phyloP scores from a whole-genome alignment of 2,888 invertebrate species.

The Hoplodrina blanda region DNA sequence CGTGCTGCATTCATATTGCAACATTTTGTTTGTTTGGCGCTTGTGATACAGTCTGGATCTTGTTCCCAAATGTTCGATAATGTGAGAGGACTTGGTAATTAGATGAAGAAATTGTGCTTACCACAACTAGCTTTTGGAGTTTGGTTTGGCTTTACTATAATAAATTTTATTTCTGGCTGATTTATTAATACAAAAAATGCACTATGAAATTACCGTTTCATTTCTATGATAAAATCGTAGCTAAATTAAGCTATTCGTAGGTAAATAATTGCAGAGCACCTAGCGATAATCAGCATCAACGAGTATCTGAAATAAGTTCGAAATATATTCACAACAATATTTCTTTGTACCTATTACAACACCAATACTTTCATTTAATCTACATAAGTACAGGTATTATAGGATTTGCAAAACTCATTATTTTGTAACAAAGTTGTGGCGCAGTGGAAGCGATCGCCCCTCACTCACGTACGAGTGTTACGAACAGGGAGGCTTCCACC shows the following conservation, averaged over 20 bases:
- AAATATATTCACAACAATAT: slow-evolving; percentile 42
- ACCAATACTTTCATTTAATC: slow-evolving; percentile 62
- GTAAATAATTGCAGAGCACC: slow-evolving; percentile 12
- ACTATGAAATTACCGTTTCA: not conserved
- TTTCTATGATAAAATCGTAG: not conserved
- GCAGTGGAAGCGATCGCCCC: slow-evolving; percentile 50
- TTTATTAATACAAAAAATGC: not conserved
- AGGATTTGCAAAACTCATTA: slow-evolving; percentile 61
- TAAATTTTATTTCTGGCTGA: no score
- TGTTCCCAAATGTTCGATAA: slow-evolving; percentile 17
- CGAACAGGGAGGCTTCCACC: slow-evolving; percentile 49
- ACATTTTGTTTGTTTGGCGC: slow-evolving; percentile 54
- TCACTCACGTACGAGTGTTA: slow-evolving; percentile 62
- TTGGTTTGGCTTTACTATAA: not conserved
- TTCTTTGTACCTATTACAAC: slow-evolving; percentile 46
- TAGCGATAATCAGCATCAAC: slow-evolving; percentile 5
- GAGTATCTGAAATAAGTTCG: slow-evolving; percentile 16
- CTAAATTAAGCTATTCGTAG: not conserved
- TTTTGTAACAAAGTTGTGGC: slow-evolving; percentile 57
- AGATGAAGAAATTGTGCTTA: slow-evolving; percentile 15
- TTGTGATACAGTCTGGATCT: slow-evolving; percentile 25
- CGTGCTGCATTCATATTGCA: slow-evolving; percentile 68
- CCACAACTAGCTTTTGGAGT: not conserved
- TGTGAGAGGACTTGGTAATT: slow-evolving; percentile 12
- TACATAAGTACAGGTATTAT: slow-evolving; percentile 57